phyloP scores from a whole-genome alignment of 2,113 vertebrate genomes.

The Salvator merianae region DNA sequence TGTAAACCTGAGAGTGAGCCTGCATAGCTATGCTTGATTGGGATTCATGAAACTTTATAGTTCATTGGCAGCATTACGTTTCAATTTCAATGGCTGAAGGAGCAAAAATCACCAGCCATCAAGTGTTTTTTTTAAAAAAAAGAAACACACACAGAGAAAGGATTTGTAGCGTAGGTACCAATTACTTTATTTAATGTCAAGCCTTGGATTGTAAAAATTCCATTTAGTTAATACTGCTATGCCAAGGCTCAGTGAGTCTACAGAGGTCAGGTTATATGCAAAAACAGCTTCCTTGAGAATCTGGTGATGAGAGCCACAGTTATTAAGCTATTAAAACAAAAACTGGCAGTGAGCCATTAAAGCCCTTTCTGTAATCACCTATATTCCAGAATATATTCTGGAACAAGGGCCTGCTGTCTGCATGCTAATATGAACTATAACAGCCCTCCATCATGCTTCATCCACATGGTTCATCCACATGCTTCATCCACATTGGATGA shows the following conservation, averaged over 20 bases:
- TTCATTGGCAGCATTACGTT: not conserved
- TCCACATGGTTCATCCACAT: too few relatives aligned
- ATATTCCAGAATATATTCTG: too few relatives aligned
- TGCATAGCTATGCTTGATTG: slow-evolving; percentile 10
- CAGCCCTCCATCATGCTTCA: too few relatives aligned
- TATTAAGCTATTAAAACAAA: not conserved
- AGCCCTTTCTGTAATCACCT: not conserved
- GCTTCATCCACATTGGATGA: too few relatives aligned
- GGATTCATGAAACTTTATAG: slow-evolving; percentile 31
- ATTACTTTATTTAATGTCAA: slow-evolving; percentile 22
- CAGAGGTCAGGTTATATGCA: not conserved
- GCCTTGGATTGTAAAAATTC: slow-evolving; percentile 14
- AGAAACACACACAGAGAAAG: not conserved
- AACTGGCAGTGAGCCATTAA: not conserved
- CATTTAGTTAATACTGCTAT: slow-evolving; percentile 36
- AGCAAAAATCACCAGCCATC: not conserved
- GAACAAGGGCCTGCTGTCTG: too few relatives aligned
- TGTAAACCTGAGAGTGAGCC: not conserved
- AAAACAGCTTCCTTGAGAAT: slow-evolving; percentile 33
- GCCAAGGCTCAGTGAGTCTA: slow-evolving; percentile 36
- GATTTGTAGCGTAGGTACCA: slow-evolving; percentile 19
- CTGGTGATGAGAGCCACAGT: slow-evolving; percentile 22
- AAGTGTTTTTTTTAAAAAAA: slow-evolving; percentile 28
- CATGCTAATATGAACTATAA: too few relatives aligned
- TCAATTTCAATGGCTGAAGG: slow-evolving; percentile 2